A percentile compares a stretch with the other conserved stretches of the same genome.
These are phyloP conservation scores for Dipus sagitta DNA, from an alignment of 2,797 vertebrate species.

Conservation along the genomic window DNA sequence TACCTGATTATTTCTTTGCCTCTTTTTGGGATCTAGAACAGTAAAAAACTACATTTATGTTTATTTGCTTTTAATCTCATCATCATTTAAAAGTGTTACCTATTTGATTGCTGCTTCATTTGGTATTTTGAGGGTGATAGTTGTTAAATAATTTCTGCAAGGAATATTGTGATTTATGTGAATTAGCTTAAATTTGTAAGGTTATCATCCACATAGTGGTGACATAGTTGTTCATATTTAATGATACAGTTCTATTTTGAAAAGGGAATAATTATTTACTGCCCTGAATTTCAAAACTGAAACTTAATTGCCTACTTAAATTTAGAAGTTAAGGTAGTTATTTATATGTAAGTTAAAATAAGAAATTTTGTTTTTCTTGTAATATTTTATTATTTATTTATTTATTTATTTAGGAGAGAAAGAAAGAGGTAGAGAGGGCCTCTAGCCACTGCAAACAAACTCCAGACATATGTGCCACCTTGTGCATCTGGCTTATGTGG, in stretches of 20 bases:
- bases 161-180: neutral
- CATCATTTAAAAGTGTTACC: conserved; percentile 1
- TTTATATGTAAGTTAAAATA: conserved; percentile 28
- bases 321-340: conserved; percentile 46
- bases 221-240: neutral
- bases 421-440: too few species aligned
- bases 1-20: conserved; percentile 29
- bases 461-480: too few species aligned
- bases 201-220: neutral
- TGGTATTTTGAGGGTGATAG: conserved; percentile 12
- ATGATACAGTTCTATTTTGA: neutral
- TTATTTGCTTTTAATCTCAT: neutral
- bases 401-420: too few species aligned
- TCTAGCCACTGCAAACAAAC: too few species aligned
- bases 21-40: neutral
- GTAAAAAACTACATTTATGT: neutral
- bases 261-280: neutral
- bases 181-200: conserved; percentile 47
- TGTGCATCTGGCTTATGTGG: too few species aligned
- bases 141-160: conserved; percentile 17
- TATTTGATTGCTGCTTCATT: neutral
- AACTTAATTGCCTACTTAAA: conserved; percentile 23
- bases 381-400: too few species aligned
- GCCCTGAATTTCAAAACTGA: conserved; percentile 52
- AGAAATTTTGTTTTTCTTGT: neutral